phyloP scores from a whole-genome alignment of 2,888 invertebrate species.

The Scrobipalpa atriplicella region DNA sequence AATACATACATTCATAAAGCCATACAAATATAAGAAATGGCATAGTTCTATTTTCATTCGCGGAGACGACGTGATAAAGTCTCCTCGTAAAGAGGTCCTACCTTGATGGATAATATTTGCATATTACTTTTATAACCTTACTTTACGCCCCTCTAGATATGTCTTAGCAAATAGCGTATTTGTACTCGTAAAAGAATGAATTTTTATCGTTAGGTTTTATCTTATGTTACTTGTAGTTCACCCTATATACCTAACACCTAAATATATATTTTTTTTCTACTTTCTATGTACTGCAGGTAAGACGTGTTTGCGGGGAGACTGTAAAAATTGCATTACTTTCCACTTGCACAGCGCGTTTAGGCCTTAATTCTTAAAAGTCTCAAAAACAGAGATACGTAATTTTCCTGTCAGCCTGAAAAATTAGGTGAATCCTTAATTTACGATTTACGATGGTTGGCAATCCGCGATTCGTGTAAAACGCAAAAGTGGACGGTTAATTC shows the following conservation, averaged over 20 bases:
- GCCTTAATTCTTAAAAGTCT: neutral
- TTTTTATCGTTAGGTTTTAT: slow-evolving; percentile 13
- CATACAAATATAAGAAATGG: slow-evolving; percentile 9
- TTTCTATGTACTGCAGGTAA: too few species aligned
- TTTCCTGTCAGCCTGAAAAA: neutral
- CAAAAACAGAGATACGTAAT: neutral
- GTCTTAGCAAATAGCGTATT: slow-evolving; percentile 26
- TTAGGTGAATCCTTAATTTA: slow-evolving; percentile 13
- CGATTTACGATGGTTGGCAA: neutral
- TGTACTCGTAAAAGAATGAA: slow-evolving; percentile 20
- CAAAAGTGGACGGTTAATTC: slow-evolving; percentile 36
- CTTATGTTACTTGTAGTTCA: neutral
- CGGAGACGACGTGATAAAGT: slow-evolving; percentile 22
- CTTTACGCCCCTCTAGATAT: slow-evolving; percentile 20
- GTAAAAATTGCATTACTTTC: too few species aligned
- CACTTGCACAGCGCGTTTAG: too few species aligned
- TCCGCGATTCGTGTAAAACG: slow-evolving; percentile 17
- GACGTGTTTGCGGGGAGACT: too few species aligned
- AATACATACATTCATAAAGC: slow-evolving; percentile 7
- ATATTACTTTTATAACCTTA: slow-evolving; percentile 25
- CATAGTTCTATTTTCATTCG: slow-evolving; percentile 23
- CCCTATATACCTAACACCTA: too few species aligned
- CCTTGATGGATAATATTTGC: slow-evolving; percentile 33
- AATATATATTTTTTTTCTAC: too few species aligned
- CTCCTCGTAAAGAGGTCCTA: slow-evolving; percentile 41